phyloP scores from a whole-genome alignment of 1,140 invertebrate species.

The Orussus abietinus region DNA sequence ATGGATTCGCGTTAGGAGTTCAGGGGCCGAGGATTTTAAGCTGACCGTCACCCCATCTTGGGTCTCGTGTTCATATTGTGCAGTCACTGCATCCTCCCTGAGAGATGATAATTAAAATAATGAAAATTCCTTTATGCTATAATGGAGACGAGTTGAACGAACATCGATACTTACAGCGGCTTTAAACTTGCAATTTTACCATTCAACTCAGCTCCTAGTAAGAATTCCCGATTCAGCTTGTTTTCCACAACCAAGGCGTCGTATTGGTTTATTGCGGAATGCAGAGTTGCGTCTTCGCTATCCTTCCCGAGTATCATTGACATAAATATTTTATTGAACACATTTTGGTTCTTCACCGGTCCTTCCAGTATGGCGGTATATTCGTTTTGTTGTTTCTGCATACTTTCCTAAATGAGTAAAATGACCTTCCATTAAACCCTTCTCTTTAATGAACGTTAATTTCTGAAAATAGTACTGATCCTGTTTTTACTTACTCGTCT shows the following conservation, averaged over 20 bases:
- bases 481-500: constrained; percentile 36
- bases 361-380: constrained; percentile 23
- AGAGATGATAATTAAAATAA: constrained; percentile 6
- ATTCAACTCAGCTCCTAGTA: constrained; percentile 18
- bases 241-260: constrained; percentile 25
- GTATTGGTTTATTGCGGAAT: constrained; percentile 26
- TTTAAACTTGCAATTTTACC: constrained; percentile 20
- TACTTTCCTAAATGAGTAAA: constrained; percentile 27
- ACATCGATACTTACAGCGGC: constrained; percentile 22
- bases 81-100: constrained; percentile 22
- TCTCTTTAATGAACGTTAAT: constrained; percentile 1
- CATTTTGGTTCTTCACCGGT: constrained; percentile 26
- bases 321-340: constrained; percentile 36
- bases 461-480: constrained; percentile 5
- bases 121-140: constrained; percentile 1
- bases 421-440: constrained; percentile 5
- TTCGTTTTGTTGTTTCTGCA: constrained; percentile 35
- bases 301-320: constrained; percentile 29
- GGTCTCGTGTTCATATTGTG: constrained; percentile 21
- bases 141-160: no score
- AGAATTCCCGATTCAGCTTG: constrained; percentile 16
- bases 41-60: constrained; percentile 29
- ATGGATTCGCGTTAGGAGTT: constrained; percentile 21
- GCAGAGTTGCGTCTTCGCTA: constrained; percentile 18
- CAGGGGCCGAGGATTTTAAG: constrained; percentile 25